These are phyloP conservation scores for Misgurnus anguillicaudatus DNA, from an alignment of 2,113 vertebrate genomes.

Conservation along the genomic window DNA sequence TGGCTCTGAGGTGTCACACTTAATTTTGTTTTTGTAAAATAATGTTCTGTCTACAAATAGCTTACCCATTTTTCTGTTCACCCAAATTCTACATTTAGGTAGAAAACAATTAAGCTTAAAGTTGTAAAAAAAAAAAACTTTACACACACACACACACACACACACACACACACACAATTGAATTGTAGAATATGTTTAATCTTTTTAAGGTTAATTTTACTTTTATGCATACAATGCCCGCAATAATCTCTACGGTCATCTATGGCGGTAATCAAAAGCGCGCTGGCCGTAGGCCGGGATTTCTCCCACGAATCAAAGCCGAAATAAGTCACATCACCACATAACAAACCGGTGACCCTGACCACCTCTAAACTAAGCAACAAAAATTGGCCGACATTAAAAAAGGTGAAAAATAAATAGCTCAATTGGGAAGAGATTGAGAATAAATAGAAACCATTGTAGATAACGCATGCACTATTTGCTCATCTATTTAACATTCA, in stretches of 20 bases:
- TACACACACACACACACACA: neutral
- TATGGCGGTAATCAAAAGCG: slow-evolving; percentile 50
- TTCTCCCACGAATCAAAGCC: neutral
- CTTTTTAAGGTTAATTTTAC: slow-evolving; percentile 15
- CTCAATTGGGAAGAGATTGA: slow-evolving; percentile 93
- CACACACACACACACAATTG: neutral
- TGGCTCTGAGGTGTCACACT: slow-evolving; percentile 1
- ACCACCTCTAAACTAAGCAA: neutral
- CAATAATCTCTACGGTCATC: slow-evolving; percentile 46
- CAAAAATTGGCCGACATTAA: slow-evolving; percentile 30
- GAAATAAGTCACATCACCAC: slow-evolving; percentile 8
- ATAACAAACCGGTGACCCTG: neutral
- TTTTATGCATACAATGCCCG: slow-evolving; percentile 37
- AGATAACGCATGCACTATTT: slow-evolving; percentile 90
- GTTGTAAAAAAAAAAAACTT: neutral
- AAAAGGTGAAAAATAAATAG: slow-evolving; percentile 79
- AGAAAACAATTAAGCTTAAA: neutral
- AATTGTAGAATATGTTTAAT: too few relatives aligned
- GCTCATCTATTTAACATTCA: slow-evolving; percentile 99
- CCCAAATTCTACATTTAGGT: neutral
- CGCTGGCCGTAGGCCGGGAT: slow-evolving; percentile 32
- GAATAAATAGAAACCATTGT: slow-evolving; percentile 86
- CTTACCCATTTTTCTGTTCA: too few relatives aligned
- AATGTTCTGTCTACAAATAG: too few relatives aligned
- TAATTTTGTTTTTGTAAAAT: neutral